Evolutionary conservation across 2,888 invertebrate genomes (phyloP), one percentile per base, ranked within the genome.

Genomic region (Nomada ruficornis): DNA sequence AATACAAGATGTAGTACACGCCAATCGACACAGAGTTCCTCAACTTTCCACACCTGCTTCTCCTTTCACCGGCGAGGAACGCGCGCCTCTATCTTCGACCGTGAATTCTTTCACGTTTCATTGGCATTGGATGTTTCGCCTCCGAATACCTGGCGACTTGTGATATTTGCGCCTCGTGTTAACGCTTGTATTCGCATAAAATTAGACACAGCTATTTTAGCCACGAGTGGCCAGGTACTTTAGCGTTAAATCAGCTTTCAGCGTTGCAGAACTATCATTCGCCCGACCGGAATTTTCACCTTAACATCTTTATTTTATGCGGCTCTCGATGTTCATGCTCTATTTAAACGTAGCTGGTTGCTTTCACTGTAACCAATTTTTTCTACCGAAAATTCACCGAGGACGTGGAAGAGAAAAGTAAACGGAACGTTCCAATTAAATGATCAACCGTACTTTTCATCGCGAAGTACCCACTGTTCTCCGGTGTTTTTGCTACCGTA

Each of bases 51-150:
- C 77, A 74, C 74, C 77, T 77, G 73, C 42, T 4, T 59, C 75
- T 69, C 80, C 82, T 82, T 76, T 79, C 80, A 80, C 79, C 74
- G 23, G 13, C 54, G 60, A 65, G 50, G 36, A 60, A 57, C 55
- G 23, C 64, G 15, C 42, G 20, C 63, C 20, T 59, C 59, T 23
- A 42, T 75, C 68, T n/a, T 55, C 50, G 54, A 59, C 63, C 77
- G 52, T 54, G 77, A 72, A 83, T 83, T 82, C 83, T 83, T 83
- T 82, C 82, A 82, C 82, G 82, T 68, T 64, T 47, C 74, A 42
- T 67, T 67, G 77, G 52, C 73, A 63, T 69, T 63, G 70, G 65
- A 77, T n/a, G 76, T 70, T 68, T 63, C 65, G 60, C 74, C 70
- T 68, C 47, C 47, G 77, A 75, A 77, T 75, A 67, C 54, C 68